Evolutionary conservation across 1,140 invertebrate genomes (phyloP), one percentile per base, ranked within the genome.

Genomic region (Conopomorpha cramerella): DNA sequence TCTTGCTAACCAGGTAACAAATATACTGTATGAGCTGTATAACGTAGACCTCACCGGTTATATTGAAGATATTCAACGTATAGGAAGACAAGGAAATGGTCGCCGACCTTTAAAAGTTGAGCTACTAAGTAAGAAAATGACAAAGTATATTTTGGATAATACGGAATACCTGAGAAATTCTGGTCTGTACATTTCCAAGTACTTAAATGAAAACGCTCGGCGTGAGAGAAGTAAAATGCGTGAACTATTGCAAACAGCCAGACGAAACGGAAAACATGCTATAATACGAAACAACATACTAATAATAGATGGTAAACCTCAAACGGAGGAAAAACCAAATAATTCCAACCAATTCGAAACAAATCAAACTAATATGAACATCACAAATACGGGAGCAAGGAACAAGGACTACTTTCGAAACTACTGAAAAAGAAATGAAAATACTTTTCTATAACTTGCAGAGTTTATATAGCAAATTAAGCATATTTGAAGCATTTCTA

Each of bases 211-310:
- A 33, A 33, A 33, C 7, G 16, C 35, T 7, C 31, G 14, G 13
- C 17, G 28, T 25, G 4, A 41, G 31, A 38, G 35, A 28, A 29
- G 38, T 19, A 1, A n/a, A 1, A 1, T 41, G 23, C 18, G 12
- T 16, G 30, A 31, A 7, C 23, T 38, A 33, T 38, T 45, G 39
- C 2, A 35, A 8, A 10, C 6, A 8, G 43, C 43, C 8, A 23
- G 43, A 26, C 38, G 32, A 17, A 38, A 41, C 0, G 43, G 43
- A 2, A 18, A 35, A 6, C 36, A 45, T 38, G 38, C 43, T 1
- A 16, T 45, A 12, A 37, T 45, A 15, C 15, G 43, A 27, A 36
- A 45, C 6, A 41, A 45, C 16, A 19, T 41, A 28, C 10, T 45
- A 19, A 26, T 11, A 14, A 27, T 45, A 8, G 16, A 45, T 12